Conservation (phyloP, 2,797 vertebrate genomes). For the Paratrypauchen microcephalus region DNA sequence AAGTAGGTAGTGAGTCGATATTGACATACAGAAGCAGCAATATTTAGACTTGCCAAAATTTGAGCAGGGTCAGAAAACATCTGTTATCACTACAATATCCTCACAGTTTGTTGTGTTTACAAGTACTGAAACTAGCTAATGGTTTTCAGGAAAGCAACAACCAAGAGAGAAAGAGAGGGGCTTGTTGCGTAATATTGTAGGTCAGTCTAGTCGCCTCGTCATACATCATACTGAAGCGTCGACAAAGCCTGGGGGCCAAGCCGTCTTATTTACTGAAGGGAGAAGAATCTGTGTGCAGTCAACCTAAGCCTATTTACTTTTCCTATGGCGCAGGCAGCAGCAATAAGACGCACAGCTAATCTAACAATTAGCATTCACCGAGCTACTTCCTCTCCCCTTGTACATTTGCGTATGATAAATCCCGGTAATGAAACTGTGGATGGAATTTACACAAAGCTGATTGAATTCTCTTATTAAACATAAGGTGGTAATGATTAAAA, state of each 20-base stretch:
- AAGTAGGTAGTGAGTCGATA: no score
- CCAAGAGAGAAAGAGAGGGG: neutral
- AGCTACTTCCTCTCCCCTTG: slow-evolving; percentile 20
- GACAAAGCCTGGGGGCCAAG: slow-evolving; percentile 34
- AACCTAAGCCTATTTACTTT: slow-evolving; percentile 50
- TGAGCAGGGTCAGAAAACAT: neutral
- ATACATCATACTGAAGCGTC: slow-evolving; percentile 44
- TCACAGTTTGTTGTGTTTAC: neutral
- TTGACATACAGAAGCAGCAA: neutral
- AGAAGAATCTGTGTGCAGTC: slow-evolving; percentile 35
- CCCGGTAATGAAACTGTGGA: slow-evolving; percentile 51
- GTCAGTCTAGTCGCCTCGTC: slow-evolving; percentile 35
- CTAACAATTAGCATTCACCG: slow-evolving; percentile 53
- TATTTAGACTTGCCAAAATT: neutral
- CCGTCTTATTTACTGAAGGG: slow-evolving; percentile 56
- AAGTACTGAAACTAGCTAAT: neutral
- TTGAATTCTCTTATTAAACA: slow-evolving; percentile 58
- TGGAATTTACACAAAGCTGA: slow-evolving; percentile 61
- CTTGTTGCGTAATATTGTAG: slow-evolving; percentile 36
- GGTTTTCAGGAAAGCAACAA: slow-evolving; percentile 20
- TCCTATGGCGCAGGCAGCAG: slow-evolving; percentile 23
- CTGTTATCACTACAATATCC: no score
- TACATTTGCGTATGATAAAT: slow-evolving; percentile 43
- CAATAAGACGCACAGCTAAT: slow-evolving; percentile 31
- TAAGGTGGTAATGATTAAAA: slow-evolving; percentile 45